Conservation (phyloP, 2,113 vertebrate genomes). For the Oenanthe oenanthe region DNA sequence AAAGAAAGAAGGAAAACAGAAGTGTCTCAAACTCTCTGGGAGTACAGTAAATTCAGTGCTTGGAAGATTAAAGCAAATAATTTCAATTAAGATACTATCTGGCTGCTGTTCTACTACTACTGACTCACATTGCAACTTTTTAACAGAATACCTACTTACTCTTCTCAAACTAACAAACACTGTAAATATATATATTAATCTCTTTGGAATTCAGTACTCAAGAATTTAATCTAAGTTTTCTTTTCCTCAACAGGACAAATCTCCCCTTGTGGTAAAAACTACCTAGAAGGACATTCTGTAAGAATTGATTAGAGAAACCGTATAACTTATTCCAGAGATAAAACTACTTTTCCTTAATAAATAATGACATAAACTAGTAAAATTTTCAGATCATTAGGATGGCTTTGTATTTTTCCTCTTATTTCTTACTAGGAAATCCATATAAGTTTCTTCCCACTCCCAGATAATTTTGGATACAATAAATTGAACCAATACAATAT, state of each 20-base stretch:
- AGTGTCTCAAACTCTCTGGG: neutral
- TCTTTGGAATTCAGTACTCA: neutral
- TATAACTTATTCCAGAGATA: neutral
- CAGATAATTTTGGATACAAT: neutral
- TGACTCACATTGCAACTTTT: neutral
- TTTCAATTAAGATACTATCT: neutral
- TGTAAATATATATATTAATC: neutral
- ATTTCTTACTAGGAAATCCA: neutral
- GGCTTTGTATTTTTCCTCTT: neutral
- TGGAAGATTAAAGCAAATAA: neutral
- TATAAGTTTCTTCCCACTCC: neutral
- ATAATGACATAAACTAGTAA: neutral
- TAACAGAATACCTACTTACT: neutral
- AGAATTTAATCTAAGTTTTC: neutral
- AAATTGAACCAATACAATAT: neutral
- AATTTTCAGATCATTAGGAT: neutral
- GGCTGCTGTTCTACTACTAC: neutral
- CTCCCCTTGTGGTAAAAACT: neutral
- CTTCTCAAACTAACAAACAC: neutral
- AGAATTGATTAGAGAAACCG: neutral
- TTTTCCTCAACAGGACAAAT: neutral
- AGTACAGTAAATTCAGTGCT: neutral
- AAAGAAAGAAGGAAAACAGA: neutral
- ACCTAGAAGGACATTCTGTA: neutral
- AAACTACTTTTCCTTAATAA: neutral